Conservation (phyloP, 2,797 vertebrate genomes). For the Buceros bicornis region DNA sequence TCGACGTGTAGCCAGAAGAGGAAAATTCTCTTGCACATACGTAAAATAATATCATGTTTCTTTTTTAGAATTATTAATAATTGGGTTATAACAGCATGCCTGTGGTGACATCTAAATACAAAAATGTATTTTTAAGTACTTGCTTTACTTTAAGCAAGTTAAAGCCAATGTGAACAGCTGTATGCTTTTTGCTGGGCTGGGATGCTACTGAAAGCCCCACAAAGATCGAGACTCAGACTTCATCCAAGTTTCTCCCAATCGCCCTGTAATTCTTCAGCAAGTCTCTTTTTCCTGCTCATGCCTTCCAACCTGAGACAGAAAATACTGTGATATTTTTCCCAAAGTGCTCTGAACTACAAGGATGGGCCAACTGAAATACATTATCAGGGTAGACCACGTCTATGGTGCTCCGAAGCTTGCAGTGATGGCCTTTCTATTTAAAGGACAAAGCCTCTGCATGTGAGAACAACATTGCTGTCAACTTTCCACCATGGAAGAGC, state of each 20-base stretch:
- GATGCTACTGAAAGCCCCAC: background rate
- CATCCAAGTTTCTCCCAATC: background rate
- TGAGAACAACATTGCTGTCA: background rate
- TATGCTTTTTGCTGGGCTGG: background rate
- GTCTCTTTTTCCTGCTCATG: background rate
- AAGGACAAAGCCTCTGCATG: background rate
- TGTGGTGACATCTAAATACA: background rate
- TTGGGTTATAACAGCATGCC: background rate
- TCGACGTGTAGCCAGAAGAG: background rate
- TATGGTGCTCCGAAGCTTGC: background rate
- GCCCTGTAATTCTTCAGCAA: background rate
- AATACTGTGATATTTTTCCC: background rate
- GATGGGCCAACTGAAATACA: background rate
- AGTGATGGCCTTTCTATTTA: background rate
- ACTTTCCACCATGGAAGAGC: background rate
- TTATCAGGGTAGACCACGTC: fast-evolving
- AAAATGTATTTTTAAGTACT: background rate
- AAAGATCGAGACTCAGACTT: background rate
- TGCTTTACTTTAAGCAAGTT: background rate
- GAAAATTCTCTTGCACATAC: background rate
- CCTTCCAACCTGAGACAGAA: background rate
- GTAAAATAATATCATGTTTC: background rate
- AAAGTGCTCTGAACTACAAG: background rate
- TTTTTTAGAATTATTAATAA: background rate
- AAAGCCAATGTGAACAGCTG: background rate